These are phyloP conservation scores for Leistus spinibarbis DNA, from an alignment of 2,888 invertebrate genomes.

Conservation along the genomic window DNA sequence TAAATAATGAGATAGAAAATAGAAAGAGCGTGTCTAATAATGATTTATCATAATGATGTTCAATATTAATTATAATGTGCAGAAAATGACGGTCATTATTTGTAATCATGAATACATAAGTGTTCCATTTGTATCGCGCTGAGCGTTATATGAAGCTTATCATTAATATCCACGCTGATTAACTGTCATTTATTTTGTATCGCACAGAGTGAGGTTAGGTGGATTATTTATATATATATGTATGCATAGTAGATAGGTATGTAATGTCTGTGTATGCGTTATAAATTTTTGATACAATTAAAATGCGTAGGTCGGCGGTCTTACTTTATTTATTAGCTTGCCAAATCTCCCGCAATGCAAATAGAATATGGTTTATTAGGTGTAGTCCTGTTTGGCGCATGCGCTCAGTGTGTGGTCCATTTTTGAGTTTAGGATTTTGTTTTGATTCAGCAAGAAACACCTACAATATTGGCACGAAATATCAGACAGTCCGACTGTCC, in stretches of 20 bases:
- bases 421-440: too few relatives aligned
- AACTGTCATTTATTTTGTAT: neutral
- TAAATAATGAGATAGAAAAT: neutral
- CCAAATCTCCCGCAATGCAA: neutral
- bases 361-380: neutral
- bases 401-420: too few relatives aligned
- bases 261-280: too few relatives aligned
- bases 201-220: neutral
- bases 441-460: too few relatives aligned
- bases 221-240: neutral
- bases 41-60: neutral
- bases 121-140: neutral
- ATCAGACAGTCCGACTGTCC: neutral
- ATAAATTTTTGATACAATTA: neutral
- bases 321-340: neutral
- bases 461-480: neutral
- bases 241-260: too few relatives aligned
- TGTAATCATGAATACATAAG: neutral
- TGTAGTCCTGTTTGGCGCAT: too few relatives aligned
- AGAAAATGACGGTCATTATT: neutral
- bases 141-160: neutral
- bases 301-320: neutral
- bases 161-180: neutral
- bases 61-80: neutral
- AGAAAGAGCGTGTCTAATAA: neutral